A percentile compares a stretch with the other conserved stretches of the same genome.
Conservation (phyloP, 2,797 vertebrate species). For the Morelia viridis region DNA sequence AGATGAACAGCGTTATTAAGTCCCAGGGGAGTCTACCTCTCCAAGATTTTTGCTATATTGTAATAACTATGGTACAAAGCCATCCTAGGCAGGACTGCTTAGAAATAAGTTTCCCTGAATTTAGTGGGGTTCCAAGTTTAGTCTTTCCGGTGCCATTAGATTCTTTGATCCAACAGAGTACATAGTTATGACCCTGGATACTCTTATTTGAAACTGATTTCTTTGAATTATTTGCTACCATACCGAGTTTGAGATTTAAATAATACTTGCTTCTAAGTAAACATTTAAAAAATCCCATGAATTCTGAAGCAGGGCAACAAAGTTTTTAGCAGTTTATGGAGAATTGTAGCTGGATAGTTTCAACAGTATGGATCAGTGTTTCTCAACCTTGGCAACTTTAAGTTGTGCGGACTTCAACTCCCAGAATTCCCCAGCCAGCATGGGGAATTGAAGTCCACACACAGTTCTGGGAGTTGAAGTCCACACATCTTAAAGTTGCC, state of each 20-base stretch:
- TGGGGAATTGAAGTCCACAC: too few species aligned
- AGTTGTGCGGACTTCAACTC: too few species aligned
- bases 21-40: not conserved
- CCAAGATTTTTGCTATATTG: not conserved
- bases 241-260: not conserved
- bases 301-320: not conserved
- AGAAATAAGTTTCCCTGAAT: not conserved
- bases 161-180: not conserved
- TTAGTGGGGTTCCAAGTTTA: not conserved
- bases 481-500: too few species aligned
- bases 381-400: too few species aligned
- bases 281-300: not conserved
- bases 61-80: not conserved
- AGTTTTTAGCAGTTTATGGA: not conserved
- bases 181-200: not conserved
- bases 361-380: not conserved
- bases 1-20: not conserved
- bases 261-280: not conserved
- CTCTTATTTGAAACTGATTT: not conserved
- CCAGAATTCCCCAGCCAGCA: too few species aligned
- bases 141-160: not conserved
- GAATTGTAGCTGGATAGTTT: not conserved
- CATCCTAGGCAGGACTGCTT: not conserved
- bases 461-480: too few species aligned
- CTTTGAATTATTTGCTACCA: not conserved